These are phyloP conservation scores for Hydraecia micacea DNA, from an alignment of 2,888 invertebrate species.

Conservation along the genomic window DNA sequence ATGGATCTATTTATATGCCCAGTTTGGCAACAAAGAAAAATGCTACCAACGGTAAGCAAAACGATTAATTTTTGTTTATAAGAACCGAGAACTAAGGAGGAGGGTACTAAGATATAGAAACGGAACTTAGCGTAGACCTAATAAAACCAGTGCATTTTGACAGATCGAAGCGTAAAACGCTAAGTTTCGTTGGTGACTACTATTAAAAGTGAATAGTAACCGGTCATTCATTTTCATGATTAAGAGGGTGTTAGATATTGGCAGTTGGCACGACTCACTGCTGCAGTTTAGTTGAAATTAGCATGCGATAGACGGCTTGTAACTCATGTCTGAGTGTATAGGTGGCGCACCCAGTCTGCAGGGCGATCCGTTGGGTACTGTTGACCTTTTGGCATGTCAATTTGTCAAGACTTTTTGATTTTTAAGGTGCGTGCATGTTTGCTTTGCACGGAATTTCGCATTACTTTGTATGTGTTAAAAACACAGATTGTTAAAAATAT, in stretches of 20 bases:
- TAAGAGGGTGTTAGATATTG: slow-evolving; percentile 33
- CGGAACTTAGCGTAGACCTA: neutral
- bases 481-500: neutral
- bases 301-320: slow-evolving; percentile 30
- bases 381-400: neutral
- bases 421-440: neutral
- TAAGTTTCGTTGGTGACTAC: neutral
- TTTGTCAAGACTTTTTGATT: slow-evolving; percentile 10
- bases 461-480: neutral
- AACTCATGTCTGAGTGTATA: slow-evolving; percentile 17
- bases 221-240: slow-evolving; percentile 24
- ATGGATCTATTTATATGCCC: neutral
- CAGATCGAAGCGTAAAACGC: neutral
- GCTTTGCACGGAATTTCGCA: neutral
- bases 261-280: slow-evolving; percentile 38
- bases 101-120: neutral
- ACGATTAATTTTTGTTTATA: neutral
- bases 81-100: neutral
- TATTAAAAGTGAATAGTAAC: neutral
- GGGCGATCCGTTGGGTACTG: slow-evolving; percentile 3
- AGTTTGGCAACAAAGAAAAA: neutral
- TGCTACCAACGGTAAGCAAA: neutral
- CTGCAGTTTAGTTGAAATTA: slow-evolving; percentile 20
- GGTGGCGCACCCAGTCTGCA: slow-evolving; percentile 32
- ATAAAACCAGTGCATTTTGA: neutral